Conservation (phyloP, 2,888 invertebrate genomes). For the Octodonta nipae region DNA sequence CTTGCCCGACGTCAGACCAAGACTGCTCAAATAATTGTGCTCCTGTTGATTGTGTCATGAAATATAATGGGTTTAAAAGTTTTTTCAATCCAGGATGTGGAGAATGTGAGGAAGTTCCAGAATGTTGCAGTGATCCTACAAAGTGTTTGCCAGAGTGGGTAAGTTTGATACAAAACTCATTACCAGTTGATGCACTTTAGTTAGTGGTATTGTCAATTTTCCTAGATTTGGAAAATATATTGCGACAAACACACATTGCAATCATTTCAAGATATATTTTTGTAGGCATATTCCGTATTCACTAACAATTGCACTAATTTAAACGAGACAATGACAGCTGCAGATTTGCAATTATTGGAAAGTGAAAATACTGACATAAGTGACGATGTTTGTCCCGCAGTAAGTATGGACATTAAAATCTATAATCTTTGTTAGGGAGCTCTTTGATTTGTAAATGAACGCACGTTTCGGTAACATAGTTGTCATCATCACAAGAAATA, state of each 20-base stretch:
- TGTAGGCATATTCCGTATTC: constrained; percentile 31
- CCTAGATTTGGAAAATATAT: too few relatives aligned
- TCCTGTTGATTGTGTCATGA: neutral
- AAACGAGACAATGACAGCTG: constrained; percentile 25
- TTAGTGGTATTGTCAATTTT: too few relatives aligned
- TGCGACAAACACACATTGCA: too few relatives aligned
- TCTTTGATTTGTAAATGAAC: too few relatives aligned
- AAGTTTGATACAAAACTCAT: neutral
- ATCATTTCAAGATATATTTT: constrained; percentile 4
- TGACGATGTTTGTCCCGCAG: too few relatives aligned
- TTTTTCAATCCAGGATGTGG: neutral
- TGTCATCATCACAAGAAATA: too few relatives aligned
- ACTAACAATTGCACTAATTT: constrained; percentile 34
- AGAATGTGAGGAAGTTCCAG: neutral
- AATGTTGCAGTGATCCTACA: neutral
- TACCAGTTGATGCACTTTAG: too few relatives aligned
- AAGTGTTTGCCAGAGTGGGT: neutral
- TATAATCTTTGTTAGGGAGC: too few relatives aligned
- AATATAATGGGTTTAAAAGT: neutral
- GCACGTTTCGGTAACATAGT: too few relatives aligned
- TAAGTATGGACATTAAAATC: too few relatives aligned
- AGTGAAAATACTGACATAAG: too few relatives aligned
- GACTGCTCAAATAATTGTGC: neutral
- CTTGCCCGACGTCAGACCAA: too few relatives aligned
- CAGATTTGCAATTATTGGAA: constrained; percentile 25